A percentile compares a stretch with the other conserved stretches of the same genome.
These are phyloP conservation scores for Clivina fossor DNA, from an alignment of 2,888 invertebrate species.

Conservation along the genomic window DNA sequence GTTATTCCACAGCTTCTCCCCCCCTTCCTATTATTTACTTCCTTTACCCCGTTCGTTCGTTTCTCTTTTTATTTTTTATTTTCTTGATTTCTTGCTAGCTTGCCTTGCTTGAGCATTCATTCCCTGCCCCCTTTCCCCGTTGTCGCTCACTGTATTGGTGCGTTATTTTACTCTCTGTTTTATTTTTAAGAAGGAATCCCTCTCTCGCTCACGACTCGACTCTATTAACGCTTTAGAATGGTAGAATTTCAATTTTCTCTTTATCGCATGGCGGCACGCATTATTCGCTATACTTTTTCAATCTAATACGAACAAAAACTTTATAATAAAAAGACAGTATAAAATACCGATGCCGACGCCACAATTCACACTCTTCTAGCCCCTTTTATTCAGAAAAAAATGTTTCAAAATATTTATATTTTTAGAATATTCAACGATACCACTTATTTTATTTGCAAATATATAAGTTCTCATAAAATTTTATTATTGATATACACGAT, in stretches of 20 bases:
- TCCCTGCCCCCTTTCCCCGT: too few relatives aligned
- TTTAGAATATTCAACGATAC: too few relatives aligned
- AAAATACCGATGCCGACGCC: conserved; percentile 1
- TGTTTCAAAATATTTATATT: too few relatives aligned
- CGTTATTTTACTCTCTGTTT: neutral
- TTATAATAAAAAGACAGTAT: conserved; percentile 20
- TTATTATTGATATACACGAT: too few relatives aligned
- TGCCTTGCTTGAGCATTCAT: too few relatives aligned
- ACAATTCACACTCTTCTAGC: too few relatives aligned
- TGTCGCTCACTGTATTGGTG: neutral
- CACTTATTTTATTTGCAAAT: too few relatives aligned
- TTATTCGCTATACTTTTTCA: conserved; percentile 46
- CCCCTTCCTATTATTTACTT: too few relatives aligned
- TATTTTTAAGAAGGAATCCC: conserved; percentile 1
- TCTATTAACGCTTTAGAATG: conserved; percentile 51
- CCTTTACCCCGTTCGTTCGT: too few relatives aligned
- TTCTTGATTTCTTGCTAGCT: too few relatives aligned
- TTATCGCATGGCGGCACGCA: conserved; percentile 51
- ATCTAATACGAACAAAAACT: conserved; percentile 37
- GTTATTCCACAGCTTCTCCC: conserved; percentile 42
- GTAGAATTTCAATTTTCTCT: conserved; percentile 52
- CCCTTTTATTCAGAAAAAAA: too few relatives aligned
- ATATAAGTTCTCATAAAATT: too few relatives aligned
- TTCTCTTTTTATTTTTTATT: neutral
- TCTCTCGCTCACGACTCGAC: conserved; percentile 35